Conservation (phyloP, 2,797 vertebrate genomes). For the Diglossa cyanea region DNA sequence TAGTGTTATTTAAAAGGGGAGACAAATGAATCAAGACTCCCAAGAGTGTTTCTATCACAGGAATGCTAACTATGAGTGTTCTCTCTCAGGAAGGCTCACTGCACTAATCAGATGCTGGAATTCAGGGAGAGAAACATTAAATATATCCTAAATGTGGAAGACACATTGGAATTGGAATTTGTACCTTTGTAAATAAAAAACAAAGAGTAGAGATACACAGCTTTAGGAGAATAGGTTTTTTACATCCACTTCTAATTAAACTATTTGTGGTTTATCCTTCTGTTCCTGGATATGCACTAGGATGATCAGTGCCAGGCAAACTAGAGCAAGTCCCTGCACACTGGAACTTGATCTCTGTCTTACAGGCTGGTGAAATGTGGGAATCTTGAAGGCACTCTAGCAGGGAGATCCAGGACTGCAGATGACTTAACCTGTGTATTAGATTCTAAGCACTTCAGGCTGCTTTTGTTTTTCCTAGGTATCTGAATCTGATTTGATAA, state of each 20-base stretch:
- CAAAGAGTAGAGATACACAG: neutral
- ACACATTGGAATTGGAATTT: neutral
- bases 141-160: neutral
- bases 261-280: neutral
- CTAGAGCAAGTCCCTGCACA: neutral
- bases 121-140: neutral
- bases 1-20: neutral
- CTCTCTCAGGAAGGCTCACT: neutral
- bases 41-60: neutral
- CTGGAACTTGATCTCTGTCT: neutral
- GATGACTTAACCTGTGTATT: neutral
- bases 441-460: neutral
- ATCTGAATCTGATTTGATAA: neutral
- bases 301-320: too few species aligned
- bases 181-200: neutral
- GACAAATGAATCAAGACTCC: neutral
- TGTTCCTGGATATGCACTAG: neutral
- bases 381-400: neutral
- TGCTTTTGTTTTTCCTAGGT: neutral
- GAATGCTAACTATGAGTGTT: neutral
- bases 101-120: neutral
- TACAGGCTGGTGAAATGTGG: neutral
- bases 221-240: neutral
- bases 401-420: neutral
- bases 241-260: neutral